A percentile compares a stretch with the other conserved stretches of the same genome.
phyloP scores from a whole-genome alignment of 2,888 invertebrate genomes.

The Mesorhabditis spiculigera region DNA sequence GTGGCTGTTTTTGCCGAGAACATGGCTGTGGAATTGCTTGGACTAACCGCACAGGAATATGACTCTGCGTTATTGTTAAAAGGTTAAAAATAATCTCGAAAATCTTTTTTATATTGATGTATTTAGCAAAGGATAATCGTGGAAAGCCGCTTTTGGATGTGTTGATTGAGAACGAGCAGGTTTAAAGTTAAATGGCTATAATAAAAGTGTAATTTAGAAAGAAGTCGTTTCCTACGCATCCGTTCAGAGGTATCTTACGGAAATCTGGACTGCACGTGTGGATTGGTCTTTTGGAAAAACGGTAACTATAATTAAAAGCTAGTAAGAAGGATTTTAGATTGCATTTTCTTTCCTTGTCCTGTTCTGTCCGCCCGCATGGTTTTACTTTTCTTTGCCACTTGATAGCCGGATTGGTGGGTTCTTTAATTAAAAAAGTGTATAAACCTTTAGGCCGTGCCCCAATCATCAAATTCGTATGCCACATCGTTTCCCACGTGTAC shows the following conservation, averaged over 20 bases:
- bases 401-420: slow-evolving; percentile 46
- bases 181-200: slow-evolving; percentile 60
- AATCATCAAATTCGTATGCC: slow-evolving; percentile 99
- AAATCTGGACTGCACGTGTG: slow-evolving; percentile 94
- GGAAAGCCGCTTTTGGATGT: slow-evolving; percentile 75
- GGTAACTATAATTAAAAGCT: neutral
- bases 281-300: slow-evolving; percentile 79
- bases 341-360: slow-evolving; percentile 87
- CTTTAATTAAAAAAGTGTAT: neutral
- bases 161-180: slow-evolving; percentile 92
- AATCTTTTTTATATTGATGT: neutral
- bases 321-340: slow-evolving; percentile 62
- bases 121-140: slow-evolving; percentile 78
- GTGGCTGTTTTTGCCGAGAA: slow-evolving; percentile 93
- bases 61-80: slow-evolving; percentile 90
- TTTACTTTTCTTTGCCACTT: slow-evolving; percentile 56
- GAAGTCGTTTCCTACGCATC: slow-evolving; percentile 58
- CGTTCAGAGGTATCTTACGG: slow-evolving; percentile 66
- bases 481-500: slow-evolving; percentile 95
- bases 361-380: slow-evolving; percentile 83
- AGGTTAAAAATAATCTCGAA: neutral
- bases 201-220: slow-evolving; percentile 35
- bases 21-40: slow-evolving; percentile 93
- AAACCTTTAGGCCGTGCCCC: slow-evolving; percentile 79
- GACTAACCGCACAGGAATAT: slow-evolving; percentile 62